These are phyloP conservation scores for Trisateles emortualis DNA, from an alignment of 2,888 invertebrate species.

Conservation along the genomic window DNA sequence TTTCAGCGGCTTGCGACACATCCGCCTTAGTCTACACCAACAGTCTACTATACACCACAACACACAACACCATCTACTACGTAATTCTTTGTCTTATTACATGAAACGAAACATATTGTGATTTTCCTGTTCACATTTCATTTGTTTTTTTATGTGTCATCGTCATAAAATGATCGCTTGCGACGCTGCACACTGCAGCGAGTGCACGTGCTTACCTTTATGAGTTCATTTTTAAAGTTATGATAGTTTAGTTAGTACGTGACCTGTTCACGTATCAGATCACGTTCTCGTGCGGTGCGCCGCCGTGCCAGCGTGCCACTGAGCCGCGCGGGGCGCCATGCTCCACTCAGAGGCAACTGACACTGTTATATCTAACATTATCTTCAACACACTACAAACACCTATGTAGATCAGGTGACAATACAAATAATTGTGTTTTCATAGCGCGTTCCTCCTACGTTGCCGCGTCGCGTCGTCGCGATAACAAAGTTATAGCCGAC, in stretches of 20 bases:
- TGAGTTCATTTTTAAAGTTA: conserved; percentile 56
- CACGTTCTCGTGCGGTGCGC: conserved; percentile 43
- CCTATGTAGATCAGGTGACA: conserved; percentile 76
- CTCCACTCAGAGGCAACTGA: conserved; percentile 39
- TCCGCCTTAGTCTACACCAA: conserved; percentile 50
- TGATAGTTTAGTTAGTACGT: conserved; percentile 71
- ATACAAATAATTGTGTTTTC: conserved; percentile 78
- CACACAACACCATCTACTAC: conserved; percentile 3
- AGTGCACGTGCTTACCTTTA: conserved; percentile 60
- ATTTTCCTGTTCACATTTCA: conserved; percentile 11
- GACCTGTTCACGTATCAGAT: conserved; percentile 73
- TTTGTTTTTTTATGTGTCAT: conserved; percentile 18
- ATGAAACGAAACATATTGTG: background rate
- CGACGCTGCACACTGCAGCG: background rate
- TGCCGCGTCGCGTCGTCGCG: conserved; percentile 59
- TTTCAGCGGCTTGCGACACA: conserved; percentile 72
- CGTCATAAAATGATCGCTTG: conserved; percentile 9
- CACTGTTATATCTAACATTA: conserved; percentile 61
- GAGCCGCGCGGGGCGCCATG: conserved; percentile 33
- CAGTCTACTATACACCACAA: conserved; percentile 16
- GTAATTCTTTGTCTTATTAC: conserved; percentile 23
- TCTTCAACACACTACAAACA: conserved; percentile 67
- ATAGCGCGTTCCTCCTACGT: conserved; percentile 76
- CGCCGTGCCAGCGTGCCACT: conserved; percentile 35
- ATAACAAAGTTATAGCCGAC: conserved; percentile 57